Evolutionary conservation across 2,888 invertebrate genomes (phyloP), one percentile per base, ranked within the genome.

Genomic region (Deroplatys truncata): DNA sequence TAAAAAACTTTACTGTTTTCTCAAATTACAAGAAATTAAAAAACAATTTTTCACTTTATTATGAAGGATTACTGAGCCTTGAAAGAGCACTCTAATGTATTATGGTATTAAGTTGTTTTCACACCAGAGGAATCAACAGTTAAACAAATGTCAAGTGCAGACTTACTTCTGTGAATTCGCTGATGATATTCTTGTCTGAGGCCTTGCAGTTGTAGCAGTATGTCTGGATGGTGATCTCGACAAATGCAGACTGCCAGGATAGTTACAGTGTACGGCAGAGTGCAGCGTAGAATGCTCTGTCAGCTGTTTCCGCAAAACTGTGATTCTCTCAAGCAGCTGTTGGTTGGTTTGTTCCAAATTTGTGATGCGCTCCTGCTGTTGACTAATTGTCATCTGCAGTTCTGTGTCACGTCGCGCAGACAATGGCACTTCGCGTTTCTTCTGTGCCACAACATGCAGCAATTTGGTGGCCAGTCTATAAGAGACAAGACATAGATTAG

Each of bases 251-350:
- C 56, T 20, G 25, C 56, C 56, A 72, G 56, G 56, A 82, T 28
- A 88, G 84, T 84, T 84, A 43, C 85, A 88, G 16, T 90, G 88
- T 3, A 84, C 84, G 1, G 89, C 88, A 49, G 89, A 88, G 82
- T 90, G 89, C 31, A 90, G n/a, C 16, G 82, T 82, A n/a, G 88
- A 85, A 84, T 90, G 89, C 15, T 84, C 83, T 72, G 31, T 88
- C 13, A 90, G 89, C 49, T 90, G 89, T 28, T 84, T 88, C 82
- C 85, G 82, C 82, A 90, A 28, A 56, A 90, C 89, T 29, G 31
- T 83, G 15, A 90, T 16, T 83, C 83, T 28, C 28, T 83, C 56
- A 8, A 82, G 87, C 16, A 87, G 56, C 13, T 87, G 82, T 25
- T 43, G 10, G 35, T 87, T 87, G 5, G n/a, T 87, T 43, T 83